Base-by-base conservation (phyloP, 2,797 vertebrate species). In the Poeciliopsis infans region DNA sequence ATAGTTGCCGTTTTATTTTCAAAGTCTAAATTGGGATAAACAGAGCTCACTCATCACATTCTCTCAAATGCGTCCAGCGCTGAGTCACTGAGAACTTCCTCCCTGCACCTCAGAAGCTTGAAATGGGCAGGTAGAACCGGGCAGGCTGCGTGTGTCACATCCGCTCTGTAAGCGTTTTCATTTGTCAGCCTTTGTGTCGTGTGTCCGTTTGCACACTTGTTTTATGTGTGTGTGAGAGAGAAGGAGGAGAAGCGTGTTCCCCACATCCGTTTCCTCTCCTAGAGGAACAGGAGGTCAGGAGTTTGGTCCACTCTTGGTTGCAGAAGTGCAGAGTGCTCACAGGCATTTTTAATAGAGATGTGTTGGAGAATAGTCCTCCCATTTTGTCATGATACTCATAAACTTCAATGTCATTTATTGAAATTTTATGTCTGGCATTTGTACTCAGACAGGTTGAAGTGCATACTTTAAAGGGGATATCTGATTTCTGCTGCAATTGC, bases 261-360 rank as follows among this genome's bases (percentile, higher is more conserved):
- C 86, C 86, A 90, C 91, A 92, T 93, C 89, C 88, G 86, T 83
- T 94, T 93, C 88, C 89, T 68, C 86, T 88, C 23, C 10, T 33
- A 74, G 82, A 85, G 72, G 85, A 90, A 91, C 87, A 91, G 82
- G 73, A 79, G 90, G 88, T 91, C 90, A 76, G 86, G 77, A 84
- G 74, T 80, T 85, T 45, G 61, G 79, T 86, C 25, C 8, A 51
- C 81, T 86, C 69, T 77, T 78, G 77, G 74, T 91, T 90, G 25
- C 36, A 74, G 71, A 53, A 71, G 36, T 41, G 45, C 53, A 49
- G 72, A 15, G 11, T 68, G 20, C 20, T 25, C 18, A 41, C 11
- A 79, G 5, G 53, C 75, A 57, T 70, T 39, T 76, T 79, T 0
- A 47, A 61, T 31, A 18, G 39, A 70, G 47, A 53, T 61, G 83